phyloP scores from a whole-genome alignment of 2,113 vertebrate species.

The Thamnaconus septentrionalis region DNA sequence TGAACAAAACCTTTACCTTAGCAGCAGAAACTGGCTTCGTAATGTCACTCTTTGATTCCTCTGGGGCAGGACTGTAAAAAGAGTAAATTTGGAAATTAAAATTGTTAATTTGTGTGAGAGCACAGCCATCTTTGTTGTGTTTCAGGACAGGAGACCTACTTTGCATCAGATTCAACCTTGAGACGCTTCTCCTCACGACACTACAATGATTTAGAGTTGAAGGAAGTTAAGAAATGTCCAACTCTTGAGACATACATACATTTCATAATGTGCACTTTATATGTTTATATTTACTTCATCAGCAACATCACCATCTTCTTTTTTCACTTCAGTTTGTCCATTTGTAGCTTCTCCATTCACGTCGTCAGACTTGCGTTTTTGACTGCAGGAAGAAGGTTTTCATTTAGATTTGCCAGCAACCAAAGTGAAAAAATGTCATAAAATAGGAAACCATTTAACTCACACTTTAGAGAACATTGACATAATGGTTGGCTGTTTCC shows the following conservation, averaged over 20 bases:
- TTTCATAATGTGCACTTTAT: background rate
- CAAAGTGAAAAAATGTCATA: background rate
- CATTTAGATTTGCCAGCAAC: too few species aligned
- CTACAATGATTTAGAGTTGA: conserved; percentile 43
- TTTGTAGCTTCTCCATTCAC: conserved; percentile 72
- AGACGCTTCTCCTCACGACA: conserved; percentile 87
- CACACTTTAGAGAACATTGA: conserved; percentile 88
- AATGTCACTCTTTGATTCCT: conserved; percentile 66
- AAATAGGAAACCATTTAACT: conserved; percentile 48
- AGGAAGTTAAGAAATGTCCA: background rate
- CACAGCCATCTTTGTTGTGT: background rate
- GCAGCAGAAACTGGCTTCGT: conserved; percentile 66
- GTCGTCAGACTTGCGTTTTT: conserved; percentile 87
- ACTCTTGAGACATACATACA: background rate
- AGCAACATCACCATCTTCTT: conserved; percentile 63
- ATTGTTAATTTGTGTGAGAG: background rate
- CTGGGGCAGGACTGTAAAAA: conserved; percentile 68
- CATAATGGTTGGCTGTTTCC: conserved; percentile 85
- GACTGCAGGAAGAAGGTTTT: conserved; percentile 55
- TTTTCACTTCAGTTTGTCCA: conserved; percentile 56
- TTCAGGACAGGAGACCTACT: conserved; percentile 69
- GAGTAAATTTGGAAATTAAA: background rate
- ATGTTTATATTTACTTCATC: conserved; percentile 45
- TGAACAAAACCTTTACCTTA: conserved; percentile 75
- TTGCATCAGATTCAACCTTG: conserved; percentile 80